phyloP scores from a whole-genome alignment of 2,113 vertebrate genomes.

The Cochlearius cochlearius region DNA sequence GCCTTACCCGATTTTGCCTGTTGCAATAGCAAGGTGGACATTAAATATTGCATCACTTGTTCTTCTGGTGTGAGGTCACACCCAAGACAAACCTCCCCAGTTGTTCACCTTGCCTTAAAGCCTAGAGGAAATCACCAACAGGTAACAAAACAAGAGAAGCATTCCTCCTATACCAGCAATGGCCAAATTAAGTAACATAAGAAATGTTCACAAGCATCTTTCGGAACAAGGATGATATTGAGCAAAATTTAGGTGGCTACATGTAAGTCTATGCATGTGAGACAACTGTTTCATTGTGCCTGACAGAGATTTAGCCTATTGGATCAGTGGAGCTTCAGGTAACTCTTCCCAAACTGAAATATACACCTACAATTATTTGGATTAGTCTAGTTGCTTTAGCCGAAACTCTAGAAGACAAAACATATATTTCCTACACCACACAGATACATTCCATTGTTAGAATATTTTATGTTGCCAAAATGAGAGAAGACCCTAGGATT shows the following conservation, averaged over 20 bases:
- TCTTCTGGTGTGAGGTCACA: background rate
- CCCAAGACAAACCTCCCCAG: background rate
- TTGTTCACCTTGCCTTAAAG: background rate
- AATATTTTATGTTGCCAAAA: background rate
- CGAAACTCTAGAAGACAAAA: background rate
- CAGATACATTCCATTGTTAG: background rate
- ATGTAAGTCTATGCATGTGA: background rate
- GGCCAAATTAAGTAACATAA: background rate
- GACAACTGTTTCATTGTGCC: background rate
- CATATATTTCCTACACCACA: background rate
- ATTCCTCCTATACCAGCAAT: background rate
- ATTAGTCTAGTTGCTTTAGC: background rate
- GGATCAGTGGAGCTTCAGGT: background rate
- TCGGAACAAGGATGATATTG: background rate
- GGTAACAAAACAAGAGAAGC: background rate
- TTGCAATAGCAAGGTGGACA: background rate
- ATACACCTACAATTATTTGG: background rate
- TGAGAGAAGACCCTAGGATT: background rate
- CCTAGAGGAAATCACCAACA: background rate
- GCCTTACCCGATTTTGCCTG: background rate
- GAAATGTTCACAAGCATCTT: background rate
- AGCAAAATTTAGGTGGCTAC: background rate
- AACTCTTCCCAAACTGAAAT: background rate
- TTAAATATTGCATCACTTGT: background rate
- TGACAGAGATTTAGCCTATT: background rate